Evolutionary conservation across 2,888 invertebrate genomes (phyloP).

Genomic region (Cabera pusaria): DNA sequence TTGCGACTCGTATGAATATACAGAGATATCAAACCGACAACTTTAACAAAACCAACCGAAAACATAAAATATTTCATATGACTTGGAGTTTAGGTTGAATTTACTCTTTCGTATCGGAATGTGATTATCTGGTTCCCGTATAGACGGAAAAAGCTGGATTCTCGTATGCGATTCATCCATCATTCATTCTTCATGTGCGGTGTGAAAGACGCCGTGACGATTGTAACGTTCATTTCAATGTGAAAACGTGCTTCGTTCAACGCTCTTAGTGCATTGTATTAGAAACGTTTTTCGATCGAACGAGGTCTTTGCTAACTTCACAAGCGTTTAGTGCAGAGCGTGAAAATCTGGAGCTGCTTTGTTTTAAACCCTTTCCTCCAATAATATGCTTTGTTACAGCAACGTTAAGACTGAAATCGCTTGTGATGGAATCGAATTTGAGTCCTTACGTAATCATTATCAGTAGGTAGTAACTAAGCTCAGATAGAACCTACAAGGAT

Average conservation of each 20-base stretch:
- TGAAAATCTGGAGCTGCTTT: slow-evolving; percentile 29
- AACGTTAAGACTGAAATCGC: slow-evolving; percentile 6
- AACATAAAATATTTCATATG: slow-evolving; percentile 6
- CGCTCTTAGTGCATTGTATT: slow-evolving; percentile 47
- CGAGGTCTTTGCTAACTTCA: slow-evolving; percentile 44
- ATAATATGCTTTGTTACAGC: not conserved
- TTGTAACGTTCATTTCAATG: slow-evolving; percentile 63
- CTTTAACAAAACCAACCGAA: slow-evolving; percentile 17
- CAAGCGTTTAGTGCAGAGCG: slow-evolving; percentile 43
- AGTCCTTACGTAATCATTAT: slow-evolving; percentile 13
- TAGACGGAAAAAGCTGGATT: slow-evolving; percentile 67
- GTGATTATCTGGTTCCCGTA: slow-evolving; percentile 39
- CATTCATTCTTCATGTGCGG: slow-evolving; percentile 63
- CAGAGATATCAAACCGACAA: slow-evolving; percentile 53
- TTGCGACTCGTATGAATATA: slow-evolving; percentile 62
- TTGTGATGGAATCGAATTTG: not conserved
- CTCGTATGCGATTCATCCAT: slow-evolving; percentile 71
- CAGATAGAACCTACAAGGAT: slow-evolving; percentile 57
- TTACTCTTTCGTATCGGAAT: slow-evolving; percentile 26
- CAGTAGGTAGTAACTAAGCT: slow-evolving; percentile 52
- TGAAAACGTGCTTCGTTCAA: slow-evolving; percentile 35
- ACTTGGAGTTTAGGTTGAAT: slow-evolving; percentile 30
- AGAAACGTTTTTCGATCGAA: slow-evolving; percentile 55
- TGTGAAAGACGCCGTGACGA: slow-evolving; percentile 75
- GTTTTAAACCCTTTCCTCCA: slow-evolving; percentile 14